Conservation (phyloP, 2,888 invertebrate species). For the Apodemia mormo region DNA sequence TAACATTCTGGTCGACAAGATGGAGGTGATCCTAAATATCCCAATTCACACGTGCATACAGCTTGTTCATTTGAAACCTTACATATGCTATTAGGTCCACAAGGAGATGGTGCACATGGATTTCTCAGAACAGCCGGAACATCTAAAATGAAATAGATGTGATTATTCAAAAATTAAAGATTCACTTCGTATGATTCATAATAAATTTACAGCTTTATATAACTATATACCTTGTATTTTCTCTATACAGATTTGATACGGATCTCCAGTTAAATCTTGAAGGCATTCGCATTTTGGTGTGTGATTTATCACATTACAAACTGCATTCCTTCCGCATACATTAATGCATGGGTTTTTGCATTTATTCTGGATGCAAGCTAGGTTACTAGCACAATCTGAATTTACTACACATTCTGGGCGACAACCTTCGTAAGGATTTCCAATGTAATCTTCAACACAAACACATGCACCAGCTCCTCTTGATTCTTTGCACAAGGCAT, state of each 20-base stretch:
- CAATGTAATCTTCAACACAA: constrained; percentile 85
- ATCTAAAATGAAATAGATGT: constrained; percentile 49
- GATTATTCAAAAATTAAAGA: background rate
- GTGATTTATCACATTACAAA: constrained; percentile 88
- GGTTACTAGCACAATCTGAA: constrained; percentile 86
- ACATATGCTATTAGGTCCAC: constrained; percentile 89
- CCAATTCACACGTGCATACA: constrained; percentile 86
- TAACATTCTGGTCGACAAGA: constrained; percentile 85
- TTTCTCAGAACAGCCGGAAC: constrained; percentile 58
- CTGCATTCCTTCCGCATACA: constrained; percentile 87
- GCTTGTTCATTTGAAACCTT: constrained; percentile 86
- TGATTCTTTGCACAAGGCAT: constrained; percentile 86
- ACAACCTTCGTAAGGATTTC: constrained; percentile 90
- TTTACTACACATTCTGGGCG: constrained; percentile 88
- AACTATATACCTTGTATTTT: constrained; percentile 54
- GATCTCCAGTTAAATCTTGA: constrained; percentile 83
- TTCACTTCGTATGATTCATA: too few relatives aligned
- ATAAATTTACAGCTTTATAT: constrained; percentile 8
- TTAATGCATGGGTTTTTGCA: constrained; percentile 89
- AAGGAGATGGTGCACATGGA: constrained; percentile 89
- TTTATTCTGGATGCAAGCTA: constrained; percentile 87
- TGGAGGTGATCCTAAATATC: constrained; percentile 85
- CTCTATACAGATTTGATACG: constrained; percentile 79
- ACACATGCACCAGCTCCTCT: constrained; percentile 86
- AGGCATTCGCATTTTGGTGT: constrained; percentile 86